These are phyloP conservation scores for Oryzias sinensis DNA, from an alignment of 2,797 vertebrate species.

Conservation along the genomic window DNA sequence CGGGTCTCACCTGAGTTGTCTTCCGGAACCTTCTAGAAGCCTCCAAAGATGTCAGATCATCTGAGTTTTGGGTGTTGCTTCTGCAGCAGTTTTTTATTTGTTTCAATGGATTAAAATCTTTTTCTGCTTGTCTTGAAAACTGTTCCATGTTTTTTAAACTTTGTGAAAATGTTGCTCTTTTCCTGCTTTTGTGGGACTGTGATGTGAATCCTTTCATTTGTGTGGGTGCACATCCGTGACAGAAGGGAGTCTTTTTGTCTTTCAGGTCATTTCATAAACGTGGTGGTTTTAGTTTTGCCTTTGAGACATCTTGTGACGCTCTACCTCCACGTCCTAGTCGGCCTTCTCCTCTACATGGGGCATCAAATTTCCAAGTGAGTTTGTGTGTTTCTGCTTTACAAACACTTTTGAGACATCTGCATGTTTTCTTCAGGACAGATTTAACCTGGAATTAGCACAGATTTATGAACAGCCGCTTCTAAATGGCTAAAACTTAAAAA, in stretches of 20 bases:
- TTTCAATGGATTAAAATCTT: too few relatives aligned
- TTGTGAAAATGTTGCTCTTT: neutral
- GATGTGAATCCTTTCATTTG: neutral
- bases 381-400: neutral
- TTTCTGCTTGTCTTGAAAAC: too few relatives aligned
- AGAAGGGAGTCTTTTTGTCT: constrained; percentile 8
- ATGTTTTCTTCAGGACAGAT: neutral
- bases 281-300: constrained; percentile 80
- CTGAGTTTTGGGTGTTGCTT: too few relatives aligned
- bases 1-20: too few relatives aligned
- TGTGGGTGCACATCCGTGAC: too few relatives aligned
- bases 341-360: constrained; percentile 80
- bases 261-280: constrained; percentile 82
- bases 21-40: too few relatives aligned
- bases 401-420: neutral
- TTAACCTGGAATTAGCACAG: too few relatives aligned
- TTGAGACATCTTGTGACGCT: constrained; percentile 82
- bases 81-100: too few relatives aligned
- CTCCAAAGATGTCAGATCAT: too few relatives aligned
- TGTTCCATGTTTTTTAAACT: too few relatives aligned
- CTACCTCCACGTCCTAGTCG: constrained; percentile 83
- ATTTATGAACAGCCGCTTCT: too few relatives aligned
- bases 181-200: neutral
- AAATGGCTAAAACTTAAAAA: too few relatives aligned
- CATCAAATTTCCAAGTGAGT: constrained; percentile 85